Evolutionary conservation across 1,140 invertebrate genomes (phyloP), one percentile per base, ranked within the genome.

Genomic region (Nephila pilipes): DNA sequence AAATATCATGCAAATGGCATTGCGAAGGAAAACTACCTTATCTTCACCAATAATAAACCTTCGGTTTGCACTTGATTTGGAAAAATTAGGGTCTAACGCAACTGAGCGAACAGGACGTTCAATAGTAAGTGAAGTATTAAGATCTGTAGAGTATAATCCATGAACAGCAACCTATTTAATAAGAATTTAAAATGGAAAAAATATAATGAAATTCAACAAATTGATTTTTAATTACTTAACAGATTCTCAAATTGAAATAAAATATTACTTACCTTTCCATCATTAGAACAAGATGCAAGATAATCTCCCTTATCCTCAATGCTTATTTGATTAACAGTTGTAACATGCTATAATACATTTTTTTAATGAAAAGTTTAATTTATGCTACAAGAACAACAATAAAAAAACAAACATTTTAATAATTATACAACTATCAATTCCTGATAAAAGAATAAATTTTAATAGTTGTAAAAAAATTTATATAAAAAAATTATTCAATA

Each of bases 251-350:
- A 46, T 46, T 46, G 20, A 89, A 57, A 29, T 46, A 29, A 14
- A 55, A 55, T 58, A 83, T 29, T 38, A 81, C 85, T 87, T 95
- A 99, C 97, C 95, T 97, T 98, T 80, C 98, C 98, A 96, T 99
- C 99, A 95, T 99, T 98, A 0, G 98, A 99, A 95, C 99, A 99
- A 80, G 98, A 98, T n/a, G 97, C 98, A 83, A 99, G 97, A 95
- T 97, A 98, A 94, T 99, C 98, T 36, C 99, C 99, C 95, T 97
- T 98, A 55, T 96, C 95, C 95, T 99, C 99, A 93, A 99, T 98
- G 91, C 98, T 98, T 93, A 99, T 98, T 95, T 98, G 97, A 96
- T 99, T 99, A 0, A 99, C 98, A 63, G 98, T 97, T 12, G 98
- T 97, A 20, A 97, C 97, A 95, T 99, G 99, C 96, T 96, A 29